phyloP scores from a whole-genome alignment of 2,797 vertebrate species.

The Danionella dracula region DNA sequence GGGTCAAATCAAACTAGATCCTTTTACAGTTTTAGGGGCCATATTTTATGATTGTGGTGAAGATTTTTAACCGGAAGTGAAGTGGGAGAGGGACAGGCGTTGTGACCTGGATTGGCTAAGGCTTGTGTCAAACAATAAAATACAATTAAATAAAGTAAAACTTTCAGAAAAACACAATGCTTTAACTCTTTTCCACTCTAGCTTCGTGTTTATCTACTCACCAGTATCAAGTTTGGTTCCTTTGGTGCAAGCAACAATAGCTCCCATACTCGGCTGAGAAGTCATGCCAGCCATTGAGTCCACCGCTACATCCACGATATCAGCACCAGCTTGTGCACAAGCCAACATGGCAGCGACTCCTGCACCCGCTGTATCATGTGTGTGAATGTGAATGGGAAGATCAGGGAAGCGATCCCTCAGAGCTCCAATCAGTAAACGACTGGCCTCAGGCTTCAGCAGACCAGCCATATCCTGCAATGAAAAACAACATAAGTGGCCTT shows the following conservation, averaged over 20 bases:
- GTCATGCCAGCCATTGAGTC: slow-evolving; percentile 97
- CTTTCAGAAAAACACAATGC: too few species aligned
- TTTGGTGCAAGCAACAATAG: slow-evolving; percentile 84
- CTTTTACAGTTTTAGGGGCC: too few species aligned
- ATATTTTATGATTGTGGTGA: too few species aligned
- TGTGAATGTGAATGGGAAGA: slow-evolving; percentile 86
- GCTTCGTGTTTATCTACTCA: too few species aligned
- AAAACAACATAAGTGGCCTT: neutral
- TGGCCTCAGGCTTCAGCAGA: slow-evolving; percentile 79
- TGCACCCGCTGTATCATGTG: slow-evolving; percentile 88
- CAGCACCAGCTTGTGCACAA: slow-evolving; percentile 81
- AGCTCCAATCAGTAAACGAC: slow-evolving; percentile 74
- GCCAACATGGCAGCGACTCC: slow-evolving; percentile 90
- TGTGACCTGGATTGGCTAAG: too few species aligned
- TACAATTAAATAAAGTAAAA: too few species aligned
- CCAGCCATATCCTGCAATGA: slow-evolving; percentile 85
- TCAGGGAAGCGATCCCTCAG: slow-evolving; percentile 85
- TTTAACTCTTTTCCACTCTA: too few species aligned
- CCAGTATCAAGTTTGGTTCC: slow-evolving; percentile 84
- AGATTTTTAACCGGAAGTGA: too few species aligned
- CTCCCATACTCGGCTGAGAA: slow-evolving; percentile 95
- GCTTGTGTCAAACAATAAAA: too few species aligned
- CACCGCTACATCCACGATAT: slow-evolving; percentile 88
- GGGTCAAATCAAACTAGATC: too few species aligned
- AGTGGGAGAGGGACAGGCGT: too few species aligned